Evolutionary conservation across 2,113 vertebrate species (phyloP), one percentile per base, ranked within the genome.

Genomic region (Amblyornis subalaris): DNA sequence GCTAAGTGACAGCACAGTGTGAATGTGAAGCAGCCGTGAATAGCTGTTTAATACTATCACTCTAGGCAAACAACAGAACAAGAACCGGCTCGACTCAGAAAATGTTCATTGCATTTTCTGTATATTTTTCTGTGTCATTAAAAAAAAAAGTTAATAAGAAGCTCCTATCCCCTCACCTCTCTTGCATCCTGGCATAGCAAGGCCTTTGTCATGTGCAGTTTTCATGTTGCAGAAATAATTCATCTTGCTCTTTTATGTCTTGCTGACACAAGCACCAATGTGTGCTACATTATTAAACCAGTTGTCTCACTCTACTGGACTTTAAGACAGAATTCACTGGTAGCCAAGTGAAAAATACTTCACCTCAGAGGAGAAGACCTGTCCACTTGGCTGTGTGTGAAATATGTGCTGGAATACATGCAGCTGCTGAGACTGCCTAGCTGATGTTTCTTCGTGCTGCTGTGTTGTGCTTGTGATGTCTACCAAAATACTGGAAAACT

Each of bases 51-150:
- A 17, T 67, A 58, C 73, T 55, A 65, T 54, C 90, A 35, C 55
- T 95, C 57, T 55, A 48, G 78, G 53, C 7, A 36, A 91, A 85
- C 33, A 75, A 60, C 3, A 3, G 65, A 91, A 47, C 9, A 31
- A 89, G 50, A 92, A 91, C 24, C 50, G 71, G 20, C 75, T 91
- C 0, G 0, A 38, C 33, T 54, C 21, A 55, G 69, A 77, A 95
- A 70, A 85, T 35, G 45, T 74, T 48, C 22, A 35, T 54, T 53
- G 22, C 15, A 19, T 47, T 77, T 96, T 88, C 55, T 75, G 38
- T 71, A 91, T 88, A 61, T 89, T 94, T 95, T 96, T 75, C 55
- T 71, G 67, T 66, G 10, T 74, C n/a, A 89, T 75, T 78, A 94
- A 38, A 29, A 90, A 47, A 14, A 36, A 65, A 31, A 33, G 9